Conservation (phyloP, 1,140 invertebrate genomes). For the Ceratina australensis region DNA sequence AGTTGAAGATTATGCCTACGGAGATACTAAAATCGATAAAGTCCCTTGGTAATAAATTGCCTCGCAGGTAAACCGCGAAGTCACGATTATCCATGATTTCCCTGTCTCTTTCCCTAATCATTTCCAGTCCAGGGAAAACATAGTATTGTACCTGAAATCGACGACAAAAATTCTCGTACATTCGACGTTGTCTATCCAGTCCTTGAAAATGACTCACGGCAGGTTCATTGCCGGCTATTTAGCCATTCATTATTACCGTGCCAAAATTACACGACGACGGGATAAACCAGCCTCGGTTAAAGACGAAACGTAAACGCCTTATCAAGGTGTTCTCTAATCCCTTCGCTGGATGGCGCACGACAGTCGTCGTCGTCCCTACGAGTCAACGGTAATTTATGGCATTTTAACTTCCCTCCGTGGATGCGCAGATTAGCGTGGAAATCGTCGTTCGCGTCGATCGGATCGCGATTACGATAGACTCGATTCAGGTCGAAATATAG, state of each 20-base stretch:
- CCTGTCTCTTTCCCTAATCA: background rate
- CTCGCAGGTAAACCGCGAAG: background rate
- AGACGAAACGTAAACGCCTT: constrained; percentile 40
- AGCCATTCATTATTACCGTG: background rate
- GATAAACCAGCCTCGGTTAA: background rate
- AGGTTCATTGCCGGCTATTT: background rate
- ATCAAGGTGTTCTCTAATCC: constrained; percentile 43
- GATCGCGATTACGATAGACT: constrained; percentile 4
- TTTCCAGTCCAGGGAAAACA: background rate
- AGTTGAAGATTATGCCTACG: too few species aligned
- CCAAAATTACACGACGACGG: too few species aligned
- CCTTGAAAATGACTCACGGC: background rate
- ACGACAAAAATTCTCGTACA: background rate
- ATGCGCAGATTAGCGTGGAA: constrained; percentile 34
- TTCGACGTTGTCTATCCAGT: background rate
- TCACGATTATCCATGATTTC: constrained; percentile 21
- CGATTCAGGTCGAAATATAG: constrained; percentile 15
- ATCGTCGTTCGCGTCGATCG: constrained; percentile 34
- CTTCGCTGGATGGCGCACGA: constrained; percentile 32
- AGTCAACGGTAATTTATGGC: constrained; percentile 39
- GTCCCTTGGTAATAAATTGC: too few species aligned
- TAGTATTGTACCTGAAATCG: background rate
- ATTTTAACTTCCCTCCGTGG: constrained; percentile 32
- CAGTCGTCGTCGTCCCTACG: constrained; percentile 18
- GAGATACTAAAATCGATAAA: too few species aligned